These are phyloP conservation scores for Scolopax mira DNA, from an alignment of 2,113 vertebrate genomes.

Conservation along the genomic window DNA sequence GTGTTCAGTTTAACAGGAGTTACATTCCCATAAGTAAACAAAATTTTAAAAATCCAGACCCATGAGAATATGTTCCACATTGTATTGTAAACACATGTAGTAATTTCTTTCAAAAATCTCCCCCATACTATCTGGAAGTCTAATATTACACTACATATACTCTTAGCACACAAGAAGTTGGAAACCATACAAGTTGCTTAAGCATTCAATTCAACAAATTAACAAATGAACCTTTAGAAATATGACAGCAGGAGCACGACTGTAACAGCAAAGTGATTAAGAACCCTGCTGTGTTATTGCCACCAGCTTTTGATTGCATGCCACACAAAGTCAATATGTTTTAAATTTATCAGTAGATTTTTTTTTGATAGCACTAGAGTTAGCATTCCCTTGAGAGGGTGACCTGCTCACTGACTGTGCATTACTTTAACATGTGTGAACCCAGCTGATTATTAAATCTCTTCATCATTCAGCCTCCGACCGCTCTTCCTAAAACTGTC, in stretches of 20 bases:
- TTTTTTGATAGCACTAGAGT: not conserved
- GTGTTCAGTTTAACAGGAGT: not conserved
- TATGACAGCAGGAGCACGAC: slow-evolving; percentile 34
- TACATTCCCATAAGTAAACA: not conserved
- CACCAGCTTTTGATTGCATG: slow-evolving; percentile 41
- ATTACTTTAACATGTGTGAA: not conserved
- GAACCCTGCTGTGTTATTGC: slow-evolving; percentile 48
- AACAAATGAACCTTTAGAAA: slow-evolving; percentile 37
- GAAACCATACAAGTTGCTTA: not conserved
- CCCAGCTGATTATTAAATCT: slow-evolving; percentile 14
- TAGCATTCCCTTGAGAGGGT: not conserved
- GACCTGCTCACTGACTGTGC: not conserved
- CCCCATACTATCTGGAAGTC: not conserved
- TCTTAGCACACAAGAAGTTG: not conserved
- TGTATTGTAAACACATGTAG: not conserved
- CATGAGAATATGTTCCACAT: not conserved
- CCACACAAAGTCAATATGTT: slow-evolving; percentile 26
- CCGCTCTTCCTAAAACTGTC: not conserved
- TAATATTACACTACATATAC: not conserved
- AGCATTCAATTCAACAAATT: slow-evolving; percentile 43
- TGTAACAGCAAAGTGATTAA: slow-evolving; percentile 37
- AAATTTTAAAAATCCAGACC: not conserved
- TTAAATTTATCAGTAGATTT: slow-evolving; percentile 26
- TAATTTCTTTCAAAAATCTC: not conserved
- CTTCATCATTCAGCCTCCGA: not conserved